Base-by-base conservation (phyloP, 2,113 vertebrate species). In the Cinclus cinclus region DNA sequence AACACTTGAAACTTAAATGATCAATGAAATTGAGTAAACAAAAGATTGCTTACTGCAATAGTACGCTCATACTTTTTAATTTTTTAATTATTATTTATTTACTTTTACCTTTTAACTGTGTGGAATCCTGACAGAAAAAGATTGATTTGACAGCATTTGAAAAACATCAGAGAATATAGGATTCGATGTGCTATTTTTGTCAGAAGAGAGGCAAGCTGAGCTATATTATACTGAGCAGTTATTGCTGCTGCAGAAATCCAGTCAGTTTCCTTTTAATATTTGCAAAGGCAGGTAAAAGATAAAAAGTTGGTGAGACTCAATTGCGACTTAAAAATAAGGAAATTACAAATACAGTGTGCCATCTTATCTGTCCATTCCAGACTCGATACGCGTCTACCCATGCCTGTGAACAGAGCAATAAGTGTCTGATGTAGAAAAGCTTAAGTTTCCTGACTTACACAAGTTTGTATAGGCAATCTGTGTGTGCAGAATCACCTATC, bases 321-420 rank as follows among this genome's bases (percentile, higher is more conserved):
- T 28, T 79, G 49, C 58, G 82, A 79, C 58, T 76, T 76, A 50
- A 76, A 92, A 92, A 78, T 84, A 85, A 56, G 62, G 62, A 96
- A 94, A 95, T 92, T 88, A 28, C 16, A 63, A 80, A 35, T 75
- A 35, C 14, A 65, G 13, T 39, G 35, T 80, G 10, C 41, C 47
- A 41, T 69, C 56, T 95, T 94, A 93, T 89, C 83, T 92, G 49
- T 87, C 58, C 59, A 8, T 78, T 92, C 42, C 86, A 91, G 77
- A 56, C 56, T 82, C 8, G 3, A 58, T 89, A 91, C 88, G 75
- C n/a, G 31, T 75, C 28, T 87, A 16, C 21, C 28, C 11, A 10
- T 89, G 31, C 19, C 41, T 67, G 8, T 53, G 37, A 76, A 30
- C 17, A 85, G 75, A 92, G 18, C 27, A 88, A 47, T 60, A 50